phyloP scores from a whole-genome alignment of 1,140 invertebrate genomes.

The Notospermus geniculatus region DNA sequence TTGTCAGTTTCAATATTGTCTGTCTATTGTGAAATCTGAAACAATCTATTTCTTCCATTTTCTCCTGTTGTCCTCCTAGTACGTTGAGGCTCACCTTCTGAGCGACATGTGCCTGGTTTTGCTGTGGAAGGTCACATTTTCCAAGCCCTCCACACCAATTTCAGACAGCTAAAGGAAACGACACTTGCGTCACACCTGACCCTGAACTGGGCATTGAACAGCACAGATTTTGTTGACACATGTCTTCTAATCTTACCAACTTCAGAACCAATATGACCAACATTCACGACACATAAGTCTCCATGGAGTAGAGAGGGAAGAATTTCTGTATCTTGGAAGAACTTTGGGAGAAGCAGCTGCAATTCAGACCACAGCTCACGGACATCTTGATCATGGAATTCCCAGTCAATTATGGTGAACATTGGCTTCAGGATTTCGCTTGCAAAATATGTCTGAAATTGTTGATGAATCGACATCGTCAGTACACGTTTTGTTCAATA shows the following conservation, averaged over 20 bases:
- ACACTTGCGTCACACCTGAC: neutral
- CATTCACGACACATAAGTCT: neutral
- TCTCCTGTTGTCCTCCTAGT: neutral
- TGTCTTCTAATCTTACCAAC: neutral
- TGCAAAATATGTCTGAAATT: conserved; percentile 4
- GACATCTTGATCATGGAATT: conserved; percentile 1
- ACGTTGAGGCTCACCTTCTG: no score
- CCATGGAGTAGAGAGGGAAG: neutral
- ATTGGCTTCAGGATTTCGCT: neutral
- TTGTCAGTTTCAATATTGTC: no score
- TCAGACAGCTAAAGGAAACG: neutral
- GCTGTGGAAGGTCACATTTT: no score
- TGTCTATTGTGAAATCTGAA: no score
- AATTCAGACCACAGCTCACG: conserved; percentile 6
- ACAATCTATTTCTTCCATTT: no score
- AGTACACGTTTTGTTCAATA: no score
- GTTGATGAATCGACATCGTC: neutral
- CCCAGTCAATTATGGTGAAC: conserved; percentile 2
- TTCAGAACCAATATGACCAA: conserved; percentile 1
- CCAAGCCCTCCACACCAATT: neutral
- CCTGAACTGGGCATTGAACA: neutral
- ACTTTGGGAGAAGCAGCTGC: neutral
- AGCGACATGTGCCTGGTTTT: no score
- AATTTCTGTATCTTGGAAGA: conserved; percentile 3
- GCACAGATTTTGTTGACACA: neutral